Conservation (phyloP, 2,888 invertebrate genomes). For the Eurytoma adleriae region DNA sequence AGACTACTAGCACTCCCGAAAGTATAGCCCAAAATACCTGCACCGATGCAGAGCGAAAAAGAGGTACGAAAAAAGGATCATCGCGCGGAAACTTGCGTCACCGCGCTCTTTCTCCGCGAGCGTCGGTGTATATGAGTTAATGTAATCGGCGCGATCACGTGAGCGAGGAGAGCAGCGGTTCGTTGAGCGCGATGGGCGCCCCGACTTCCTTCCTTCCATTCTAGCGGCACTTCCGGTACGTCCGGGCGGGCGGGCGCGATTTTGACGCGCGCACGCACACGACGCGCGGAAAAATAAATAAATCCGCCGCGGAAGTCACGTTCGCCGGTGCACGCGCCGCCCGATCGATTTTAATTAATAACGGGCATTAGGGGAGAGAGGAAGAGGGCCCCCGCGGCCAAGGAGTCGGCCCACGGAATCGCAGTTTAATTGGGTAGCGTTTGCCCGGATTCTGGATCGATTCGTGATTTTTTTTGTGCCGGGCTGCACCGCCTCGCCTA, state of each 20-base stretch:
- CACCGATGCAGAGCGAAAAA: neutral
- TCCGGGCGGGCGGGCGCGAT: slow-evolving; percentile 7
- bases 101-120: slow-evolving; percentile 25
- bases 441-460: neutral
- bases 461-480: neutral
- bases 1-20: no score
- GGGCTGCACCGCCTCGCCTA: neutral
- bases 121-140: slow-evolving; percentile 29
- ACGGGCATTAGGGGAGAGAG: neutral
- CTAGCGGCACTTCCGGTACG: slow-evolving; percentile 54
- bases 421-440: neutral
- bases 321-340: neutral
- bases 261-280: slow-evolving; percentile 11
- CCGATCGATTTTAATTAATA: slow-evolving; percentile 26
- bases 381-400: neutral
- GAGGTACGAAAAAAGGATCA: neutral
- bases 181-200: slow-evolving; percentile 62
- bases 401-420: neutral
- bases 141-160: slow-evolving; percentile 54
- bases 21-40: no score
- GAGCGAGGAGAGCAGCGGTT: slow-evolving; percentile 57
- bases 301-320: slow-evolving; percentile 37
- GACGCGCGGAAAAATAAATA: slow-evolving; percentile 45
- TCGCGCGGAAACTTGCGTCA: slow-evolving; percentile 46
- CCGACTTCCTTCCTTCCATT: slow-evolving; percentile 69